Base-by-base conservation (phyloP, 2,113 vertebrate genomes). In the Dicentrarchus labrax region DNA sequence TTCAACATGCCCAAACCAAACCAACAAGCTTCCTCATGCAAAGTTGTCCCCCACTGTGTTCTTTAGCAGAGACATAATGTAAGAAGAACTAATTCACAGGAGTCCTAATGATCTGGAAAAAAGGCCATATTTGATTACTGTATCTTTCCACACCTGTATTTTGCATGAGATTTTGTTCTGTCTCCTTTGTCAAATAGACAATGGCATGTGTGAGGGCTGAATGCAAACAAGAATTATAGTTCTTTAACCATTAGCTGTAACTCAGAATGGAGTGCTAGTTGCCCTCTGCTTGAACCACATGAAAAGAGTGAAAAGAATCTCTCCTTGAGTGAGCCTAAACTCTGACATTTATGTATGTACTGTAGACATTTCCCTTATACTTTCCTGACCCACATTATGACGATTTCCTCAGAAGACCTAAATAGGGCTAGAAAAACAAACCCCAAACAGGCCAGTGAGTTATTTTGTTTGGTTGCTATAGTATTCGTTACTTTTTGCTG, bases 351-450 rank as follows among this genome's bases (percentile, higher is more conserved):
- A 76, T 90, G n/a, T n/a, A n/a, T n/a, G n/a, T 76, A 76, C 65
- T 36, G 22, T 11, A 24, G 45, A 76, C 6, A 1, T 53, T 17
- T 45, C 12, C 24, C 43, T 76, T 53, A 59, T 15, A 72, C 39
- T 38, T 72, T 43, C 74, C 50, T 87, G 87, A 86, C 86, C 80
- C 76, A 86, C 69, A 86, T 91, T 19, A 57, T 36, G 53, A 54
- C 7, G 1, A 38, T 59, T 47, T 78, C 47, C 66, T 76, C 11
- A 73, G 15, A 21, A 45, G 56, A 54, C 22, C 54, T 47, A 47
- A 74, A 76, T 53, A 24, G 21, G 22, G 30, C 22, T 10, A 24
- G 22, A 59, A 38, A 41, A 69, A 12, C 66, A 61, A n/a, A n/a
- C n/a, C n/a, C 21, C 6, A 4, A 22, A 22, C 50, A 60, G n/a